Evolutionary conservation across 2,113 vertebrate genomes (phyloP), one percentile per base, ranked within the genome.

Genomic region (Takifugu bimaculatus): DNA sequence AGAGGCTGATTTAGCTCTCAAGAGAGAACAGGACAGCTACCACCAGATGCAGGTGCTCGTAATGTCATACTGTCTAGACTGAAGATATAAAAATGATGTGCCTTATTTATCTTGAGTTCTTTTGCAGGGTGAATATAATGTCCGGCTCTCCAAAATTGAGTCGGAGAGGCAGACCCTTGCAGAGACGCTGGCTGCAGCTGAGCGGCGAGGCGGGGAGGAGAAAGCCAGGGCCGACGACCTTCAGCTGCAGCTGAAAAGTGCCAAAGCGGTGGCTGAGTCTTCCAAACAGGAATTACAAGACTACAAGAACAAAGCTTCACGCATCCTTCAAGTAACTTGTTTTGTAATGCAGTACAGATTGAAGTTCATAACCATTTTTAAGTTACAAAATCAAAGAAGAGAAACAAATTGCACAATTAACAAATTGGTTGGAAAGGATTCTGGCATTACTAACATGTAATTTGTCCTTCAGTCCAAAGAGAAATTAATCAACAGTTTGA

Each of bases 401-500:
- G 3, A 39, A 39, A 11, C 7, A 39, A 39, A 32, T 3, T 32
- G 29, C 29, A 32, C 29, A 32, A 2, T 32, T 32, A 32, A 32
- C 29, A 32, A 32, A 32, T 2, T 39, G 45, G 45, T 48, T 45
- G 44, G 15, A 48, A 27, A 2, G 43, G 6, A 49, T 54, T 60
- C 14, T 51, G 2, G 27, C 54, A 3, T 48, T 65, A 10, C 11
- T 10, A 39, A 39, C 11, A 39, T 39, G 35, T 39, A 39, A 39
- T 10, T 39, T 39, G 35, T 39, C 44, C 4, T 76, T 47, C 77
- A 99, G 96, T 99, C 97, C 65, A 99, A 99, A 89, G 97, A 99
- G 79, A 99, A 99, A 85, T 74, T 99, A 76, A 99, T 99, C 75
- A 99, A 92, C 90, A 98, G 96, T 81, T 86, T 99, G 71, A 99